A percentile compares a stretch with the other conserved stretches of the same genome.
Conservation (phyloP, 2,797 vertebrate genomes). For the Eulemur albifrons region DNA sequence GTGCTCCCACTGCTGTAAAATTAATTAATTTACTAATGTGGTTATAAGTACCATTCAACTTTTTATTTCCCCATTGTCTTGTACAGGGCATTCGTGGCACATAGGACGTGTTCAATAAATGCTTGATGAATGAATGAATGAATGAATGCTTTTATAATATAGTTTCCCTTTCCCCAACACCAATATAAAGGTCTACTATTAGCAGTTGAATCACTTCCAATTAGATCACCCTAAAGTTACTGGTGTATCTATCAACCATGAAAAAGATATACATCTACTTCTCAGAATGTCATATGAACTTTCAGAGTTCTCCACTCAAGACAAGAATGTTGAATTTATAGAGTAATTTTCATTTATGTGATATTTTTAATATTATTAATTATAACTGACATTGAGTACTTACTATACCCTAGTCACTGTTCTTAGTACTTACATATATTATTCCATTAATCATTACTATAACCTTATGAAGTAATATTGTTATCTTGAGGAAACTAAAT, state of each 20-base stretch:
- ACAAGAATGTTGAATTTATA: neutral
- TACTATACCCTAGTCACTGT: neutral
- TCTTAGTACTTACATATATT: neutral
- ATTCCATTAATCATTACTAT: neutral
- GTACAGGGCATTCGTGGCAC: neutral
- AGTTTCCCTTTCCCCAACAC: neutral
- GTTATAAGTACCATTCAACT: neutral
- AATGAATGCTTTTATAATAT: neutral
- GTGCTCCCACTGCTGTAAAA: neutral
- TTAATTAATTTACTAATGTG: slow-evolving; percentile 2
- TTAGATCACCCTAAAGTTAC: neutral
- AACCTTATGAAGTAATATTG: neutral
- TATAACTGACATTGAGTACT: neutral
- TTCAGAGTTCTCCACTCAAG: neutral
- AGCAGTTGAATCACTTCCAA: slow-evolving; percentile 5
- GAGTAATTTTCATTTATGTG: neutral
- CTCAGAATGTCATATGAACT: neutral
- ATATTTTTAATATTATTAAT: neutral
- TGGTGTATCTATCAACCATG: neutral
- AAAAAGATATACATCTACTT: neutral
- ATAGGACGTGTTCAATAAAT: neutral
- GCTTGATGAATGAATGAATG: neutral
- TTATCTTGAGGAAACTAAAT: neutral
- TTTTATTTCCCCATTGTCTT: neutral
- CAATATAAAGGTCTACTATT: neutral